phyloP scores from a whole-genome alignment of 2,797 vertebrate species.

The Mus caroli region DNA sequence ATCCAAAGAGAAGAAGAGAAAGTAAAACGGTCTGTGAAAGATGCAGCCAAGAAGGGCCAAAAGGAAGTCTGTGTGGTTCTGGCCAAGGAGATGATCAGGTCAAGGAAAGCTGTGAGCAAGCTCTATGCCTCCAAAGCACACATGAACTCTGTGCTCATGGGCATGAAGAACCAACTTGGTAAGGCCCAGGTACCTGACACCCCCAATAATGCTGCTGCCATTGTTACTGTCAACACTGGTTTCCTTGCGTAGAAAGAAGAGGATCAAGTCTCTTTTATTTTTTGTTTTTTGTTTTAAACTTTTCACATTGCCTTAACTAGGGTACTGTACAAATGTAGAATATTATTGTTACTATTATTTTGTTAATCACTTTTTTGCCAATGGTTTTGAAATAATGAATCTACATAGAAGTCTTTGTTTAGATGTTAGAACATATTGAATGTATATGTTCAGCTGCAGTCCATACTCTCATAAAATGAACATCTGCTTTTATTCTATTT shows the following conservation, averaged over 20 bases:
- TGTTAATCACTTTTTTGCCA: slow-evolving; percentile 33
- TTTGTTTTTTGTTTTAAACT: not conserved
- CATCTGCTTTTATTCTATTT: not conserved
- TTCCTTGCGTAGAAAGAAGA: not conserved
- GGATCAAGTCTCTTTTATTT: not conserved
- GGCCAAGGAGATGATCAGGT: slow-evolving; percentile 97
- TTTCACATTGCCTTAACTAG: slow-evolving; percentile 43
- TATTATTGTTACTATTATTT: not conserved
- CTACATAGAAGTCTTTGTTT: slow-evolving; percentile 24
- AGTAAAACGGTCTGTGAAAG: slow-evolving; percentile 97
- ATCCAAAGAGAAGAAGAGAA: slow-evolving; percentile 99
- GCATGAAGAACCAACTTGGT: slow-evolving; percentile 99
- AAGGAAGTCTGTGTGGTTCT: slow-evolving; percentile 96
- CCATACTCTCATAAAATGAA: not conserved
- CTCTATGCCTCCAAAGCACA: slow-evolving; percentile 98
- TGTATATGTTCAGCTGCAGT: not conserved
- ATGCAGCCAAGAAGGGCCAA: slow-evolving; percentile 97
- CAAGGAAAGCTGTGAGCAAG: slow-evolving; percentile 94
- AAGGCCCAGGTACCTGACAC: slow-evolving; percentile 82
- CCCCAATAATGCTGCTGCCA: not conserved
- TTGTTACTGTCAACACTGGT: not conserved
- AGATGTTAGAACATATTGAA: slow-evolving; percentile 41
- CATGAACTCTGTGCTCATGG: slow-evolving; percentile 98
- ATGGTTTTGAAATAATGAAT: slow-evolving; percentile 34
- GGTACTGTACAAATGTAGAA: slow-evolving; percentile 22